Conservation (phyloP, 1,140 invertebrate genomes). For the Cepaea nemoralis region DNA sequence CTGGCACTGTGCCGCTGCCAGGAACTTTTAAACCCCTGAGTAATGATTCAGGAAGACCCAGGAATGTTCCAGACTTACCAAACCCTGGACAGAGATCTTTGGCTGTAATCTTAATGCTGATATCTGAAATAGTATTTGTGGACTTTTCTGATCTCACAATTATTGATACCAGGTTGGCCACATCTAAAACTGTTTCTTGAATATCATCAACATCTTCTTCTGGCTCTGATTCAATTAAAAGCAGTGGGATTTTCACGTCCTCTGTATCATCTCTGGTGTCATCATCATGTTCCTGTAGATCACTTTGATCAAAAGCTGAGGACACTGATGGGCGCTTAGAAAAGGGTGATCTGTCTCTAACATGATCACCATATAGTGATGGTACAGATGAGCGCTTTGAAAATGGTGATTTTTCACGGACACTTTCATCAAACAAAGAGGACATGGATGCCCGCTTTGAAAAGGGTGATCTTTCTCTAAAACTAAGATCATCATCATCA, state of each 20-base stretch:
- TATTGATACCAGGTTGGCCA: constrained; percentile 27
- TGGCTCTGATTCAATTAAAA: constrained; percentile 40
- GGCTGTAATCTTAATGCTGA: constrained; percentile 32
- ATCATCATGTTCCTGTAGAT: not conserved
- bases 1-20: not conserved
- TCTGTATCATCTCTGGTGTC: not conserved
- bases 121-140: constrained; percentile 31
- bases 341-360: not conserved
- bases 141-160: constrained; percentile 31
- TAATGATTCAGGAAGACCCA: constrained; percentile 14
- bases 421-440: not conserved
- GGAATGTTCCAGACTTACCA: not conserved
- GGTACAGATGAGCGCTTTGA: too few relatives aligned
- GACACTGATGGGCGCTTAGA: not conserved
- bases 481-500: constrained; percentile 20
- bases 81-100: constrained; percentile 14
- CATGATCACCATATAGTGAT: not conserved
- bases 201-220: constrained; percentile 17
- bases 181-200: constrained; percentile 42
- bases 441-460: not conserved
- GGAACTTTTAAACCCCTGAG: not conserved
- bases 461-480: not conserved
- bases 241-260: constrained; percentile 14
- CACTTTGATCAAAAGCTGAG: too few relatives aligned
- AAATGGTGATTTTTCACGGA: too few relatives aligned